These are phyloP conservation scores for Scolopax rusticola DNA, from an alignment of 2,797 vertebrate genomes.

Conservation along the genomic window DNA sequence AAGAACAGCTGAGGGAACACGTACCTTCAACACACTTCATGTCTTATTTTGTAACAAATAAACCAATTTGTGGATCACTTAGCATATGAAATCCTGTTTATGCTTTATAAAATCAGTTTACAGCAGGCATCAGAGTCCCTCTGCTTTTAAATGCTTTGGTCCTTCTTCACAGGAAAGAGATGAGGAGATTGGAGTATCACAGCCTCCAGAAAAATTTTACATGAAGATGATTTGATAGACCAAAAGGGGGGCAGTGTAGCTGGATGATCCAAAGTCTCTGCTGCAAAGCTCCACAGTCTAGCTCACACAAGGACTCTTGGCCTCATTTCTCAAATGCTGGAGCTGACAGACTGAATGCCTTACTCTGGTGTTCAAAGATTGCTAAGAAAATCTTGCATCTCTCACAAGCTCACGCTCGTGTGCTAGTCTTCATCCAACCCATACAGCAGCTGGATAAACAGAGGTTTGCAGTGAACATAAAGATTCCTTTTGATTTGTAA, in stretches of 20 bases:
- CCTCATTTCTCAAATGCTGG: not conserved
- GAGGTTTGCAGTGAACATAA: not conserved
- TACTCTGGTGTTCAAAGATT: not conserved
- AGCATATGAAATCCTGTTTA: not conserved
- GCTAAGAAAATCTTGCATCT: not conserved
- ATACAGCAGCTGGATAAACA: slow-evolving; percentile 34
- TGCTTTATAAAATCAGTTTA: not conserved
- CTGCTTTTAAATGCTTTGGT: not conserved
- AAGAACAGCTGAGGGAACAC: not conserved
- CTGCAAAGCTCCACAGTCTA: not conserved
- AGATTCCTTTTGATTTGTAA: slow-evolving; percentile 46
- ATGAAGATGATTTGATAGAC: not conserved
- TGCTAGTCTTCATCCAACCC: not conserved
- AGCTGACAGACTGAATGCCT: not conserved
- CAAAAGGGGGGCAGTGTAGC: not conserved
- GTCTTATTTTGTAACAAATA: not conserved
- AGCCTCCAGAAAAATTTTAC: not conserved
- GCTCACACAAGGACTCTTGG: not conserved
- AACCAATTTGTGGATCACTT: not conserved
- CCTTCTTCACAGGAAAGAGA: not conserved
- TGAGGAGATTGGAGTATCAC: not conserved
- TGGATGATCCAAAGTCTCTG: not conserved
- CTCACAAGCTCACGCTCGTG: not conserved
- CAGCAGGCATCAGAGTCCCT: not conserved
- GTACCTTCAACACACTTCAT: not conserved